Conservation (phyloP, 2,113 vertebrate species). For the Cinclus mexicanus region DNA sequence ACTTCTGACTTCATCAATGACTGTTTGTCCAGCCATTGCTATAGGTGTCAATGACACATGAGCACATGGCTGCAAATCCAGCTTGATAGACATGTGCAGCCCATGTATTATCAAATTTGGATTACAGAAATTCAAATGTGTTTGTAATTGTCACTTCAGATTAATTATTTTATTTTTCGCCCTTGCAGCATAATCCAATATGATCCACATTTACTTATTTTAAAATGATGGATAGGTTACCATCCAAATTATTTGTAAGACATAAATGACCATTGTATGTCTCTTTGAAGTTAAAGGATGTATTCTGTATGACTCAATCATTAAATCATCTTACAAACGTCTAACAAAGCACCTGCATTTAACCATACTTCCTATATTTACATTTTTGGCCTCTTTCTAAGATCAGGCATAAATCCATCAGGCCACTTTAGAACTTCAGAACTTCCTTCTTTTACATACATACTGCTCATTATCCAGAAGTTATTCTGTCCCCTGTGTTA, state of each 20-base stretch:
- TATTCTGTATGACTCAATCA: slow-evolving; percentile 54
- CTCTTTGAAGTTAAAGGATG: slow-evolving; percentile 51
- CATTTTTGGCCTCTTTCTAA: slow-evolving; percentile 62
- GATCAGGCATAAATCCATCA: slow-evolving; percentile 66
- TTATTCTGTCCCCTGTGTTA: slow-evolving; percentile 87
- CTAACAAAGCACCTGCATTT: slow-evolving; percentile 47
- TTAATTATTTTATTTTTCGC: slow-evolving; percentile 14
- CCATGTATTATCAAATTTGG: slow-evolving; percentile 34
- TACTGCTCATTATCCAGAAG: slow-evolving; percentile 85
- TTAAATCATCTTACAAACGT: slow-evolving; percentile 64
- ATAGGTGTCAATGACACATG: background rate
- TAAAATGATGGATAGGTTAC: slow-evolving; percentile 59
- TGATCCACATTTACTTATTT: slow-evolving; percentile 55
- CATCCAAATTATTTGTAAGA: slow-evolving; percentile 63
- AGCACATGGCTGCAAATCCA: background rate
- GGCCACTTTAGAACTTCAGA: slow-evolving; percentile 71
- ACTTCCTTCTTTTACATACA: slow-evolving; percentile 79
- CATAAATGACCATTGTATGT: slow-evolving; percentile 43
- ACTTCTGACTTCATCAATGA: background rate
- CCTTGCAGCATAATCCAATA: slow-evolving; percentile 25
- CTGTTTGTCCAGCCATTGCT: background rate
- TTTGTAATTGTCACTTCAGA: slow-evolving; percentile 51
- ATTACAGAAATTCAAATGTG: slow-evolving; percentile 44
- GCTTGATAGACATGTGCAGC: background rate
- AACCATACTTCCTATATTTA: slow-evolving; percentile 55